Evolutionary conservation across 2,888 invertebrate genomes (phyloP), one percentile per base, ranked within the genome.

Genomic region (Lapara coniferarum): DNA sequence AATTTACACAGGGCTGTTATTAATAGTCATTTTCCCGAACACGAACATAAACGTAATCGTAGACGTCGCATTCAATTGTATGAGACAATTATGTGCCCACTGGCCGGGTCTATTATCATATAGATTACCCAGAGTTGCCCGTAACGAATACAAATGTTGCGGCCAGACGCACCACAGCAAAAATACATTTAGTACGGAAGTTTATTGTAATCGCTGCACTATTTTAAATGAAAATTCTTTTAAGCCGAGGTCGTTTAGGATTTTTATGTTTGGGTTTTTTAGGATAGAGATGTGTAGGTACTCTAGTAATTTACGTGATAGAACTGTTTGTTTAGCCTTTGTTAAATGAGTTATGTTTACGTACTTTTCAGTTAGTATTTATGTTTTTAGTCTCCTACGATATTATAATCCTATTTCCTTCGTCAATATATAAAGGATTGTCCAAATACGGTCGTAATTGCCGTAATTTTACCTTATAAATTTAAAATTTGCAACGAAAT

Each of bases 51-150:
- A 63, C 63, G 46, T 70, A 49, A 59, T 56, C 67, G 67, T 44
- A 56, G 67, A 67, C 67, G 56, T 67, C 57, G 68, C 71, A 76
- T 77, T 79, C 76, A 78, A 79, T 81, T 78, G 77, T 73, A 71
- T 70, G 70, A 69, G 72, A 74, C 77, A 78, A 81, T 80, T 76
- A 80, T 78, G 78, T 78, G 75, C 77, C 63, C 74, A 74, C 74
- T 77, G 75, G 69, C 70, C 75, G 53, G 72, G 46, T 67, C 76
- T 71, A 81, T 81, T 82, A 81, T 77, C 80, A 81, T 81, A 81
- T 81, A 81, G 80, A 81, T 81, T 80, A 81, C 77, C 71, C 72
- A 66, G 71, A 75, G 67, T 72, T 73, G 69, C 72, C 73, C 59
- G 72, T 75, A 78, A 78, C 77, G 76, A 79, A 80, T 81, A 80